phyloP scores from a whole-genome alignment of 1,140 invertebrate species.

The Conus ventricosus region DNA sequence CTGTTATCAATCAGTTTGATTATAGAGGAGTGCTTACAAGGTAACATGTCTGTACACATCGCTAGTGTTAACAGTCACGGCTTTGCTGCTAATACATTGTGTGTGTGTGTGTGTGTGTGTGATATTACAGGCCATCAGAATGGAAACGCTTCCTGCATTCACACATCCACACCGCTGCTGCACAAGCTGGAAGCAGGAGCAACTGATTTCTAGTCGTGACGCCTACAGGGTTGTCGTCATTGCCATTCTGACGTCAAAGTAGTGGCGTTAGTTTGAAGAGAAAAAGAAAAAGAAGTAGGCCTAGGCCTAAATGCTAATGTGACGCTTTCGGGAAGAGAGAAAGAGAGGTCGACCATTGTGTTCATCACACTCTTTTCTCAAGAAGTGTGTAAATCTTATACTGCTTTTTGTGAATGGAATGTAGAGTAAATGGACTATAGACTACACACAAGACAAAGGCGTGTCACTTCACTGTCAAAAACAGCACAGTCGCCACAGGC shows the following conservation, averaged over 20 bases:
- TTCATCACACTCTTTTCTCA: neutral
- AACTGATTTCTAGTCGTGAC: constrained; percentile 32
- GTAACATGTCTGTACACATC: neutral
- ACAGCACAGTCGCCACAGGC: too few relatives aligned
- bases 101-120: too few relatives aligned
- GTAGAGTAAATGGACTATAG: too few relatives aligned
- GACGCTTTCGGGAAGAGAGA: neutral
- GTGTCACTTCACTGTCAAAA: too few relatives aligned
- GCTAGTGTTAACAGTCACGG: neutral
- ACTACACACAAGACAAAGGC: too few relatives aligned
- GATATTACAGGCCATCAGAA: constrained; percentile 17
- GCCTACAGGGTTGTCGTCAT: neutral
- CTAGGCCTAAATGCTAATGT: neutral
- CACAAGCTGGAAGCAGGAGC: neutral
- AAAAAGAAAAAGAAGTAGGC: neutral
- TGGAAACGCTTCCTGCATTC: neutral
- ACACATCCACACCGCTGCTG: neutral
- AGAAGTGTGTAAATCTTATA: too few relatives aligned
- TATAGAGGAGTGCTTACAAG: neutral
- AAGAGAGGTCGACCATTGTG: neutral
- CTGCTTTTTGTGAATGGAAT: too few relatives aligned
- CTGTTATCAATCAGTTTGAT: neutral
- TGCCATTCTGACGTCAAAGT: neutral
- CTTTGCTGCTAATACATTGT: neutral
- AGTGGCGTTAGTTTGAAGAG: neutral